Percentiles rank a stretch among this genome's conserved stretches.
Conservation (phyloP, 1,140 invertebrate species). For the Polypedilum pembai region DNA sequence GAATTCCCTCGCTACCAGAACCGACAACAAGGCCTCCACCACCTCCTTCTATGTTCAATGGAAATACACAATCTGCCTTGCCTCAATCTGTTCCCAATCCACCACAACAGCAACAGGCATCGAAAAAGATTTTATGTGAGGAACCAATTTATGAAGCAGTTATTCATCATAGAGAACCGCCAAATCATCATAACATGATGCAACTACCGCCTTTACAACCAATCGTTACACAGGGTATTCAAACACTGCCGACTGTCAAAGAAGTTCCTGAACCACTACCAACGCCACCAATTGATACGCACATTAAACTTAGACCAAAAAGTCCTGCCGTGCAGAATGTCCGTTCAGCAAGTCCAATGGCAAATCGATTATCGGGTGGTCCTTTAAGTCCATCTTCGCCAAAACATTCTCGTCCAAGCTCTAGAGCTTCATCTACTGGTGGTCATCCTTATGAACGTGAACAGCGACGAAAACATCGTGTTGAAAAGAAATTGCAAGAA, state of each 20-base stretch:
- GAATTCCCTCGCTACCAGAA: constrained; percentile 59
- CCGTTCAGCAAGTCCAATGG: constrained; percentile 33
- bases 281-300: constrained; percentile 40
- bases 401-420: constrained; percentile 43
- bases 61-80: constrained; percentile 33
- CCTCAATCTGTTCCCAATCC: too few relatives aligned
- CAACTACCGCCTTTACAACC: constrained; percentile 15
- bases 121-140: constrained; percentile 39
- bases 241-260: constrained; percentile 30
- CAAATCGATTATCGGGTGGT: constrained; percentile 28
- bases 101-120: constrained; percentile 36
- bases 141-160: constrained; percentile 83
- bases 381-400: constrained; percentile 38
- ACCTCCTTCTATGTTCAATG: constrained; percentile 41
- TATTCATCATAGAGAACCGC: constrained; percentile 55
- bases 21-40: constrained; percentile 63
- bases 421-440: constrained; percentile 37
- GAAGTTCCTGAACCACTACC: constrained; percentile 37
- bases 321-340: constrained; percentile 35
- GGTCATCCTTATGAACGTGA: constrained; percentile 52
- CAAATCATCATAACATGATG: constrained; percentile 14
- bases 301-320: constrained; percentile 39
- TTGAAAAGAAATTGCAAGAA: constrained; percentile 78
- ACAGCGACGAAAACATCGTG: constrained; percentile 68
- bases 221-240: constrained; percentile 16